These are phyloP conservation scores for Ranitomeya imitator DNA, from an alignment of 2,113 vertebrate genomes.

Conservation along the genomic window DNA sequence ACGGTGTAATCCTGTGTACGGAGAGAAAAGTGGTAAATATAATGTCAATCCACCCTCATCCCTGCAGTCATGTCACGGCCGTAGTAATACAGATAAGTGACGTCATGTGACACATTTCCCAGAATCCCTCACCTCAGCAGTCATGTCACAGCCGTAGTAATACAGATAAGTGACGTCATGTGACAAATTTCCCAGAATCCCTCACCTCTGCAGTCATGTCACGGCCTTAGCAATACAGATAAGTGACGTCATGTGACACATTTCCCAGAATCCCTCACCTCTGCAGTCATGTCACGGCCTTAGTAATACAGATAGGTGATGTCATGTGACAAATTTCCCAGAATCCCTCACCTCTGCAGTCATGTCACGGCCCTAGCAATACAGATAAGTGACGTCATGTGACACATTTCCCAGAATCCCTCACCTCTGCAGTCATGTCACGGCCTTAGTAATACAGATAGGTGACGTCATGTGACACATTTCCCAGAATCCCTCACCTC, in stretches of 20 bases:
- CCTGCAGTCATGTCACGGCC: not conserved
- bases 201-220: not conserved
- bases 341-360: too few species aligned
- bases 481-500: too few species aligned
- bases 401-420: too few species aligned
- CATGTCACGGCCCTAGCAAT: too few species aligned
- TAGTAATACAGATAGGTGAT: too few species aligned
- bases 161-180: not conserved
- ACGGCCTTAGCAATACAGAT: not conserved
- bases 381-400: too few species aligned
- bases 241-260: not conserved
- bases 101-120: not conserved
- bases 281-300: not conserved
- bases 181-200: not conserved
- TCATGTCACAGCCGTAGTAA: not conserved
- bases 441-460: too few species aligned
- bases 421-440: too few species aligned
- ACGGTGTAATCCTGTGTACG: not conserved
- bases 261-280: not conserved
- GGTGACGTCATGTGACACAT: too few species aligned
- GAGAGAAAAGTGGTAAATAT: not conserved
- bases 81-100: not conserved
- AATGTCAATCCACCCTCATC: not conserved
- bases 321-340: too few species aligned
- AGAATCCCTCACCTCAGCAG: not conserved